Percentiles rank a stretch among this genome's conserved stretches.
phyloP scores from a whole-genome alignment of 1,140 invertebrate genomes.

The Diploscapter pachys region DNA sequence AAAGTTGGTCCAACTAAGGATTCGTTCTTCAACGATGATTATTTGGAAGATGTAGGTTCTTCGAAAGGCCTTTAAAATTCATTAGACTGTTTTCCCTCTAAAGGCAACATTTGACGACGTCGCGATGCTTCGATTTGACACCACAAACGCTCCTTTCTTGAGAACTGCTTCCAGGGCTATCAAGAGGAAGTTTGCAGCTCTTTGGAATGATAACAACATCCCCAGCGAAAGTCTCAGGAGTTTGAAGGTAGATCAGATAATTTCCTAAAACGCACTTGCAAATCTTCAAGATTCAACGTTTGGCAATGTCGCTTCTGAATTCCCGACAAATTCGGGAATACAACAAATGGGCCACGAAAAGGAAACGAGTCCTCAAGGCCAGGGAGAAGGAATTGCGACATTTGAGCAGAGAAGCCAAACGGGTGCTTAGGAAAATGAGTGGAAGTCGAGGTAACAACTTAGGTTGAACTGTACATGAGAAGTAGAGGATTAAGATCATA shows the following conservation, averaged over 20 bases:
- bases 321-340: slow-evolving; percentile 20
- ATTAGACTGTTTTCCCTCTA: background rate
- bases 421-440: slow-evolving; percentile 21
- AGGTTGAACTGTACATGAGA: background rate
- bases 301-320: slow-evolving; percentile 29
- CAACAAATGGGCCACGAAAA: slow-evolving; percentile 31
- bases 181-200: slow-evolving; percentile 22
- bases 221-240: slow-evolving; percentile 26
- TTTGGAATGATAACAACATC: slow-evolving; percentile 33
- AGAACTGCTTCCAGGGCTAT: slow-evolving; percentile 17
- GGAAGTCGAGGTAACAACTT: background rate
- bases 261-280: background rate
- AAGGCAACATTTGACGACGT: slow-evolving; percentile 32
- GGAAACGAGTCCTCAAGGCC: slow-evolving; percentile 29
- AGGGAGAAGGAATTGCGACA: slow-evolving; percentile 27
- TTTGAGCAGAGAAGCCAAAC: slow-evolving; percentile 13
- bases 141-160: slow-evolving; percentile 18
- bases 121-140: slow-evolving; percentile 32
- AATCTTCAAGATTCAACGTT: slow-evolving; percentile 26
- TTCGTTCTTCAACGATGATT: slow-evolving; percentile 4
- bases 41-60: slow-evolving; percentile 17
- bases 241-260: background rate
- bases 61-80: background rate
- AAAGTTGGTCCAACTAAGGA: slow-evolving; percentile 7
- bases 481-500: slow-evolving; percentile 11